Base-by-base conservation (phyloP, 2,888 invertebrate species). In the Oeneis ivallda region DNA sequence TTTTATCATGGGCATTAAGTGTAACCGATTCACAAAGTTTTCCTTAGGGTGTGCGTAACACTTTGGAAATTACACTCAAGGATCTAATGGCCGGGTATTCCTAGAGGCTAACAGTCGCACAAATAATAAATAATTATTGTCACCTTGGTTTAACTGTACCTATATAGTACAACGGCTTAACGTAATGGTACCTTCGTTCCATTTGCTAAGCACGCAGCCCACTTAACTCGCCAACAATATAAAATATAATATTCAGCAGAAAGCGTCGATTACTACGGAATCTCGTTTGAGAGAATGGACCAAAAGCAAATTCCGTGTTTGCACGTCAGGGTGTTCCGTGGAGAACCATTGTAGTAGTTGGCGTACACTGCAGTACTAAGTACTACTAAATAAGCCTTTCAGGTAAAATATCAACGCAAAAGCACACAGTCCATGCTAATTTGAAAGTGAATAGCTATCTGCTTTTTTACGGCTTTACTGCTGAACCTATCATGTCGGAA, bases 241-340 rank as follows among this genome's bases (percentile, higher is more conserved):
- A 71, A 67, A 69, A 68, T 62, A 68, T 69, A 71, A 70, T 66
- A 67, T 66, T 64, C 59, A 45, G 34, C 19, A 17, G 58, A 64
- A 69, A 67, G 66, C 61, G 66, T 68, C 69, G 69, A 72, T 71
- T 72, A 72, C 64, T 61, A 64, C 60, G 60, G 57, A 68, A 68
- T 65, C 68, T 66, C 59, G 66, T 68, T 72, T 49, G 41, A 54
- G 62, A 63, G 61, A 70, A 68, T 70, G 66, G 67, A 69, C 64
- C 60, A 65, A 73, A 73, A 68, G 66, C 71, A 68, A 70, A 72
- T 70, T 56, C 66, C 71, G 58, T 73, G 73, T 72, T 70, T 60
- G 70, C 70, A 62, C 71, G 69, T 67, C 67, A 63, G 67, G 67
- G 70, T 64, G 70, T 64, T 54, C 61, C 54, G 26, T 41, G 39